Percentiles rank a stretch among this genome's conserved stretches.
Evolutionary conservation across 1,140 invertebrate species (phyloP).

Genomic region (Carcinoscorpius rotundicauda): DNA sequence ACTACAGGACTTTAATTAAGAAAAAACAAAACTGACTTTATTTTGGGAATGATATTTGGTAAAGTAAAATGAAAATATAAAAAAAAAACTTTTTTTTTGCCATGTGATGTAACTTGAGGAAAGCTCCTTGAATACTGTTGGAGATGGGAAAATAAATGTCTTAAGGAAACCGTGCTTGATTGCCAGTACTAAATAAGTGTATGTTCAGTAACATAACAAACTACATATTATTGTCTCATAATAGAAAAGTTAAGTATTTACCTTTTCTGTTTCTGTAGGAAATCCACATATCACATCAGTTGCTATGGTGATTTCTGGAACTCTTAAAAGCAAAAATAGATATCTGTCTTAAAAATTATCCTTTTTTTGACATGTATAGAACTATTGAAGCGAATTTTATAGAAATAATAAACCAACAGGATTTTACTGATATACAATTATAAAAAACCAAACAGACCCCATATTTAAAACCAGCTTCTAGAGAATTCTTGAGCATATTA

Average conservation of each 20-base stretch:
- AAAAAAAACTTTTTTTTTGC: slow-evolving; percentile 1
- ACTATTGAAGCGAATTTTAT: too few relatives aligned
- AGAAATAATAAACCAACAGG: too few relatives aligned
- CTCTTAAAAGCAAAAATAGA: slow-evolving; percentile 37
- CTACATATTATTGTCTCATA: neutral
- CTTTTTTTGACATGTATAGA: too few relatives aligned
- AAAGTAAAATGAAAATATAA: too few relatives aligned
- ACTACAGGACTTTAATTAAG: too few relatives aligned
- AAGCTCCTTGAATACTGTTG: neutral
- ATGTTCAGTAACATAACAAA: neutral
- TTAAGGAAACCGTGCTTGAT: neutral
- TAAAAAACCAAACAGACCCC: too few relatives aligned
- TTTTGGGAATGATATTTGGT: too few relatives aligned
- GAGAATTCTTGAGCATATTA: too few relatives aligned
- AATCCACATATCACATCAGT: slow-evolving; percentile 99
- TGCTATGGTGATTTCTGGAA: slow-evolving; percentile 80
- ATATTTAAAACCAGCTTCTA: too few relatives aligned
- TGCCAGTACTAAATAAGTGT: neutral
- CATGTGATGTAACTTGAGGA: neutral
- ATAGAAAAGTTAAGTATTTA: slow-evolving; percentile 15
- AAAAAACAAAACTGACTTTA: too few relatives aligned
- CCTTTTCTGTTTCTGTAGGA: slow-evolving; percentile 79
- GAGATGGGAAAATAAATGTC: neutral
- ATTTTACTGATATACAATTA: too few relatives aligned
- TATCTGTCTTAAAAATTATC: slow-evolving; percentile 16